Evolutionary conservation across 2,797 vertebrate genomes (phyloP), one percentile per base, ranked within the genome.

Genomic region (Yasuhikotakia modesta): DNA sequence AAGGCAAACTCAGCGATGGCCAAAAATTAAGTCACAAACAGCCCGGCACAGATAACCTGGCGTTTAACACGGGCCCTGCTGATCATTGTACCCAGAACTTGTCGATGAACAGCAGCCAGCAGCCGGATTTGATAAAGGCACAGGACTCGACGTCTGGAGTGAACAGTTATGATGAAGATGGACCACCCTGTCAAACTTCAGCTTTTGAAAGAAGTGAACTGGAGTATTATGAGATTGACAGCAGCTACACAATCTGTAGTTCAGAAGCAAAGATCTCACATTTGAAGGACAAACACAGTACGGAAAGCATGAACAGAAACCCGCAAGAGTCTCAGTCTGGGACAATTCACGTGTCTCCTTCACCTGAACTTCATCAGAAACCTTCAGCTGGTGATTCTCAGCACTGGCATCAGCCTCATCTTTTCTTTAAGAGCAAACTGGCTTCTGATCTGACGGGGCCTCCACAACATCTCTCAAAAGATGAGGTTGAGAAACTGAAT

Each of bases 401-500:
- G 32, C 73, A 78, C 12, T 71, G 79, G 17, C 71, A 80, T 22
- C 46, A 61, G 21, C 45, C 50, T 12, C 61, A 27, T 0, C 46
- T 79, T 19, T 64, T 57, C 80, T 65, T 53, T 53, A 88, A 79
- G 60, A 81, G 39, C 21, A 81, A 81, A 43, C 69, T 65, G 16
- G 76, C 82, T 0, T 48, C 84, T 19, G 87, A 85, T 67, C 52
- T 83, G 24, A 66, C 79, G 17, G 83, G 81, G 53, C 90, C 90
- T 4, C 87, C 84, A 2, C 82, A 84, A 35, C 82, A 85, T 22
- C 91, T 93, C 14, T 91, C 91, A 1, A 82, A 80, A 32, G 90
- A 92, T 48, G 93, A 94, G 81, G 87, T 94, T 14, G 82, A 79
- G 35, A 89, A 87, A 81, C 65, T 94, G 8, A 90, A 88, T 70